Evolutionary conservation across 2,888 invertebrate species (phyloP).

Genomic region (Rhogogaster chlorosoma): DNA sequence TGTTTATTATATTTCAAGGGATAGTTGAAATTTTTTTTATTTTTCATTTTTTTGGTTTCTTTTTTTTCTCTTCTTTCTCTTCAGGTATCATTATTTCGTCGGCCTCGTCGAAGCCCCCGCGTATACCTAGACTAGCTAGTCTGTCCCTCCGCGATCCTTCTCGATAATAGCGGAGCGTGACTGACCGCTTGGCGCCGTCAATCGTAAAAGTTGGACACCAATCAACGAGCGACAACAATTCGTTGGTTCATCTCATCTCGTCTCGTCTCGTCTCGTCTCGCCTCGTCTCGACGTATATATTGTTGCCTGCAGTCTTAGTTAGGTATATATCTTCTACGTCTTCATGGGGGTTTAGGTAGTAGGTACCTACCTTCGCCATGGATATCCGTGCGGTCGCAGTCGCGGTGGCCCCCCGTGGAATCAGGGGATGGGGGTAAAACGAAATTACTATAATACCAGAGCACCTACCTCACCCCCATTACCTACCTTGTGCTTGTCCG

Average conservation of each 20-base stretch:
- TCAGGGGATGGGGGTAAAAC: constrained; percentile 46
- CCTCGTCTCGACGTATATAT: background rate
- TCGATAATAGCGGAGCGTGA: constrained; percentile 64
- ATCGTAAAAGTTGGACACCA: constrained; percentile 64
- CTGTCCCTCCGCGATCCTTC: constrained; percentile 48
- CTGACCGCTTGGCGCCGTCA: constrained; percentile 71
- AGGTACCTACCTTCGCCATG: background rate
- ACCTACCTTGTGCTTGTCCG: background rate
- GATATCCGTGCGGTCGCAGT: constrained; percentile 32
- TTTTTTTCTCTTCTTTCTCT: background rate
- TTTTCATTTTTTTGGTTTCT: background rate
- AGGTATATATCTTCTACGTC: background rate
- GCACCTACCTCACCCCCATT: constrained; percentile 47
- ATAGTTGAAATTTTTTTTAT: background rate
- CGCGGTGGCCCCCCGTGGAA: background rate
- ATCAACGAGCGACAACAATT: constrained; percentile 48
- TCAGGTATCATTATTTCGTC: constrained; percentile 63
- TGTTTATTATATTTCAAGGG: constrained; percentile 51
- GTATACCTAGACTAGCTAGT: background rate
- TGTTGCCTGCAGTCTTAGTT: background rate
- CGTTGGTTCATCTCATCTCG: constrained; percentile 9
- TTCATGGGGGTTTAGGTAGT: background rate
- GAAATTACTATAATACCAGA: constrained; percentile 75
- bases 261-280: background rate
- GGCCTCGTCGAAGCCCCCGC: constrained; percentile 33